Evolutionary conservation across 2,113 vertebrate genomes (phyloP).

Genomic region (zebrafish (Danio rerio)): GRCz12tu NC_133184.1:17427001-17427500

Average conservation of each 20-base stretch:
- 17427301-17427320: background rate
- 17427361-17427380: background rate
- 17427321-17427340: background rate
- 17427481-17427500: background rate
- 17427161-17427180: background rate
- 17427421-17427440: background rate
- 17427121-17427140: background rate
- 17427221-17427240: background rate
- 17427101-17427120: background rate
- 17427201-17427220: background rate
- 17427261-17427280: background rate
- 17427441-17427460: background rate
- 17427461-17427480: background rate
- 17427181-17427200: no score
- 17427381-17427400: background rate
- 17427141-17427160: background rate
- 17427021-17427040: background rate
- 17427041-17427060: background rate
- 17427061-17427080: background rate
- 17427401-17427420: background rate
- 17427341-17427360: slow-evolving; percentile 18
- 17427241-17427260: slow-evolving; percentile 12
- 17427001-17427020: background rate
- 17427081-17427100: background rate
- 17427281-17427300: background rate